phyloP scores from a whole-genome alignment of 2,797 vertebrate genomes.

The Tapera naevia region DNA sequence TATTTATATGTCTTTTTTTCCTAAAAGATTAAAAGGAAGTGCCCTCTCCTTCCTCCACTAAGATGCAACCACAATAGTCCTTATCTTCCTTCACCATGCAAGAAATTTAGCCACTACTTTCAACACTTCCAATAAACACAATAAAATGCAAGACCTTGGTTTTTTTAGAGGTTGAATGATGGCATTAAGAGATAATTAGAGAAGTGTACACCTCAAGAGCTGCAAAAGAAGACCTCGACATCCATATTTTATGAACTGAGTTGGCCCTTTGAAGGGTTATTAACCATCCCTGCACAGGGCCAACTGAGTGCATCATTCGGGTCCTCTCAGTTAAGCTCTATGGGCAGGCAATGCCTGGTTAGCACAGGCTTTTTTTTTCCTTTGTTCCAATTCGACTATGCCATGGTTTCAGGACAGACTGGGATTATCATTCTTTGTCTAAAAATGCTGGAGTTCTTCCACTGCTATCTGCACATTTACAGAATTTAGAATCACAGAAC shows the following conservation, averaged over 20 bases:
- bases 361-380: background rate
- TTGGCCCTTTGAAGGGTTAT: background rate
- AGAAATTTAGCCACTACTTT: background rate
- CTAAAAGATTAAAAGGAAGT: background rate
- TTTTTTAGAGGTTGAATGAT: background rate
- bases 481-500: background rate
- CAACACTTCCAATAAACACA: background rate
- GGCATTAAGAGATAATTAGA: background rate
- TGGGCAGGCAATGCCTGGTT: background rate
- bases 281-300: background rate
- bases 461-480: background rate
- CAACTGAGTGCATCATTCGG: background rate
- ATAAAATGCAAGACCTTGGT: background rate
- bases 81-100: background rate
- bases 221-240: background rate
- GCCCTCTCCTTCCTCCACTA: background rate
- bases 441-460: background rate
- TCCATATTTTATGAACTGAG: background rate
- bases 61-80: background rate
- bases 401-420: background rate
- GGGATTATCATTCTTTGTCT: background rate
- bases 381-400: background rate
- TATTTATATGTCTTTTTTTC: background rate
- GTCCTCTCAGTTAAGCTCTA: background rate
- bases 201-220: background rate